These are phyloP conservation scores for Clivina fossor DNA, from an alignment of 2,888 invertebrate genomes.

Conservation along the genomic window DNA sequence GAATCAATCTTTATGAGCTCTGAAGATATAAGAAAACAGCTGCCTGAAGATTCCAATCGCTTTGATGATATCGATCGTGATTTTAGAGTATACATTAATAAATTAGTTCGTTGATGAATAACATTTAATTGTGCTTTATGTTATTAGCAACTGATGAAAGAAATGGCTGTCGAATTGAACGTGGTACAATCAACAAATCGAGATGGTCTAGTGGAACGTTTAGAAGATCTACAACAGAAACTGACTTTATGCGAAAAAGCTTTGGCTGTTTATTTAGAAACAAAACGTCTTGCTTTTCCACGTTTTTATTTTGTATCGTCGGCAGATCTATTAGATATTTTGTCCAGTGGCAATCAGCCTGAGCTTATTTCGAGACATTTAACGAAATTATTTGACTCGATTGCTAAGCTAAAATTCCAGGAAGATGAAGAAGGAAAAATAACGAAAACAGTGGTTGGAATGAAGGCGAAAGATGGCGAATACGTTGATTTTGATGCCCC, in stretches of 20 bases:
- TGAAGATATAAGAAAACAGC: constrained; percentile 91
- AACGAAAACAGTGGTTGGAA: constrained; percentile 70
- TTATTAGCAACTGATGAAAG: constrained; percentile 66
- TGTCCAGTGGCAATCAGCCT: constrained; percentile 95
- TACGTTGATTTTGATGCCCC: constrained; percentile 78
- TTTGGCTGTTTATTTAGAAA: constrained; percentile 93
- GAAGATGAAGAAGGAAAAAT: constrained; percentile 58
- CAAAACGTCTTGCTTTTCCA: constrained; percentile 93
- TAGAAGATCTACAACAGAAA: constrained; percentile 83
- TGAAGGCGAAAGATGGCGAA: constrained; percentile 95
- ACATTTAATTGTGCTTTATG: neutral
- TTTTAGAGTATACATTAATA: constrained; percentile 67
- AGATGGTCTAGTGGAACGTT: constrained; percentile 73
- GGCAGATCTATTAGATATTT: constrained; percentile 89
- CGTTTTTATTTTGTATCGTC: constrained; percentile 97
- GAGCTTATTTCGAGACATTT: constrained; percentile 85
- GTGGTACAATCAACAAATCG: constrained; percentile 90
- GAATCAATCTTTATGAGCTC: constrained; percentile 98
- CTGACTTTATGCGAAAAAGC: constrained; percentile 94
- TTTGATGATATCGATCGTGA: constrained; percentile 89
- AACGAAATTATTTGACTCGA: constrained; percentile 93
- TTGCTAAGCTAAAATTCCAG: constrained; percentile 82
- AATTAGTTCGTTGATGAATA: neutral
- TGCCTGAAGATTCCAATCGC: constrained; percentile 90
- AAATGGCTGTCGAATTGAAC: constrained; percentile 81